Evolutionary conservation across 2,113 vertebrate species (phyloP), one percentile per base, ranked within the genome.

Genomic region (Sylvietta virens): DNA sequence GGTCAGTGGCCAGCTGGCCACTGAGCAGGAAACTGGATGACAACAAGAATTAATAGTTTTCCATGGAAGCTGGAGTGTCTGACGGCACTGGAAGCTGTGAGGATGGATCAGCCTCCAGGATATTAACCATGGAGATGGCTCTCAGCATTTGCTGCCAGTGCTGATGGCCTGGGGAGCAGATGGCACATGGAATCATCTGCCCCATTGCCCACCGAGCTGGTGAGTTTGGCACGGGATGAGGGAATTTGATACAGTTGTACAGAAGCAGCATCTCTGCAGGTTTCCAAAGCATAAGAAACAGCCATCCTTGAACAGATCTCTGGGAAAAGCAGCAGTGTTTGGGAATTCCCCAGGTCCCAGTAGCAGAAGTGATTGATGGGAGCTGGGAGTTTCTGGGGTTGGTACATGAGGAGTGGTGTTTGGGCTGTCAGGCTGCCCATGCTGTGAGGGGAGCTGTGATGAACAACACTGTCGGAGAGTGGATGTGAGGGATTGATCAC

Each of bases 1-100:
- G 65, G 79, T 83, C 82, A 48, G 74, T 92, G 88, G 88, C 82
- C 93, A 95, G 79, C 67, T 94, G 88, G 85, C 92, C 69, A 80
- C 60, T 8, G 2, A 71, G 76, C 79, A 90, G 93, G 81, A 95
- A 94, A 47, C 82, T 28, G 48, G 67, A 86, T 73, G 78, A 76
- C 81, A 76, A 53, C 1, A 4, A 81, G 82, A 67, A 93, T 73
- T 62, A 88, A 90, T 61, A 72, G 42, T 24, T 53, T 81, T 90
- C 50, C 51, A 26, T 88, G 65, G 85, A 56, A 77, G 66, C 51
- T 78, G 71, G 85, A 92, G 87, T 17, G 56, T 64, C 65, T 79
- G 77, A 56, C 7, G 6, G 69, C 10, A 28, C 65, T 71, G 18
- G 77, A 33, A 91, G 62, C 74, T 37, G 56, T 21, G 65, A 45